Percentiles rank a stretch among this genome's conserved stretches.
These are phyloP conservation scores for Drosophila kanapiae DNA, from an alignment of 1,140 invertebrate genomes.

Conservation along the genomic window DNA sequence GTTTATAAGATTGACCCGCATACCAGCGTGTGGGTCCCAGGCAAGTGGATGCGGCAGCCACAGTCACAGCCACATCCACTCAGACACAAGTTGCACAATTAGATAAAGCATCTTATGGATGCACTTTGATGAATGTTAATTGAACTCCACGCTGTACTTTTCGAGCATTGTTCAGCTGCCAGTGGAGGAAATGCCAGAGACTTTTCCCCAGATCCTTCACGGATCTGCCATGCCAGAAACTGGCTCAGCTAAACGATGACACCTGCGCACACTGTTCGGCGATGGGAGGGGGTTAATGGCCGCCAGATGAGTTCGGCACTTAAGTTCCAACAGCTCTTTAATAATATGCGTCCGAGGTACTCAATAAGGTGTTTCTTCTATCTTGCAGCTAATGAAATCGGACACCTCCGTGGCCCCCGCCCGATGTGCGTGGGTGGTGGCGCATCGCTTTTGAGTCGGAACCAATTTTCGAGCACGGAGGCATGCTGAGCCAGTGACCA, in stretches of 20 bases:
- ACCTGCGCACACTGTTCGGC: constrained; percentile 28
- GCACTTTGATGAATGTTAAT: constrained; percentile 79
- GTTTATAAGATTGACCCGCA: constrained; percentile 76
- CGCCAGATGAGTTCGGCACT: constrained; percentile 33
- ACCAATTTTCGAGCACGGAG: constrained; percentile 16
- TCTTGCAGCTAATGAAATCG: constrained; percentile 75
- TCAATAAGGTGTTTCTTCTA: constrained; percentile 45
- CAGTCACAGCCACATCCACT: constrained; percentile 20
- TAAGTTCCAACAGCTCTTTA: constrained; percentile 45
- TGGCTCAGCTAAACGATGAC: constrained; percentile 25
- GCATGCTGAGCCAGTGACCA: constrained; percentile 54
- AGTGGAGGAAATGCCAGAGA: constrained; percentile 50
- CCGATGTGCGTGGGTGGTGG: constrained; percentile 50
- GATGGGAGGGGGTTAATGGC: constrained; percentile 26
- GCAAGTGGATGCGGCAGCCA: constrained; percentile 27
- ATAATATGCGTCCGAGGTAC: constrained; percentile 45
- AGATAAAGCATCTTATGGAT: constrained; percentile 69
- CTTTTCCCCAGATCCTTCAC: constrained; percentile 54
- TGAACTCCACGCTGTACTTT: constrained; percentile 62
- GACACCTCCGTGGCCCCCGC: constrained; percentile 50
- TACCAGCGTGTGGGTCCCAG: constrained; percentile 62
- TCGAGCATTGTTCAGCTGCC: constrained; percentile 52
- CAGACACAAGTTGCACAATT: constrained; percentile 65
- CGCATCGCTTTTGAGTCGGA: constrained; percentile 43
- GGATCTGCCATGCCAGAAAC: constrained; percentile 56